A percentile compares a stretch with the other conserved stretches of the same genome.
phyloP scores from a whole-genome alignment of 2,888 invertebrate species.

The Dendrolimus houi region DNA sequence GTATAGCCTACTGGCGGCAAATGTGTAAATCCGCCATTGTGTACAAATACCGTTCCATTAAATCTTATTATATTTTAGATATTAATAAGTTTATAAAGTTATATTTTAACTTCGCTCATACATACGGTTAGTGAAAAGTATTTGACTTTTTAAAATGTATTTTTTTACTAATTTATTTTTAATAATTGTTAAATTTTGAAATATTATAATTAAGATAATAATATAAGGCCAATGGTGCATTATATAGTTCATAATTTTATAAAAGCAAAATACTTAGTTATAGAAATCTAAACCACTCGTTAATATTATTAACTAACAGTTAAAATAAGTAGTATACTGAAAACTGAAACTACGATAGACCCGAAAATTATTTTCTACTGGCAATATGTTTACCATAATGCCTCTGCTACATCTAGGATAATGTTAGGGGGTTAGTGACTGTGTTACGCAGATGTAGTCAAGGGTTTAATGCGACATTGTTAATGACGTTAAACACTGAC shows the following conservation, averaged over 20 bases:
- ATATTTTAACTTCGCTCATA: background rate
- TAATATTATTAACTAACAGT: background rate
- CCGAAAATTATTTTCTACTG: no score
- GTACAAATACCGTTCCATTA: no score
- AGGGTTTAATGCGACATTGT: no score
- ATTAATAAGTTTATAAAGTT: conserved; percentile 2
- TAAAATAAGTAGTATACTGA: background rate
- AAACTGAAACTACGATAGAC: background rate
- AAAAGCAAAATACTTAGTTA: no score
- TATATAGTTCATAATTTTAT: background rate
- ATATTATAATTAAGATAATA: background rate
- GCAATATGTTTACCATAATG: no score
- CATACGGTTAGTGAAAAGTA: background rate
- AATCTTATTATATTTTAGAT: background rate
- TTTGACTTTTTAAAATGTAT: background rate
- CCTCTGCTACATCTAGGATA: no score
- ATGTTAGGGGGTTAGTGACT: no score
- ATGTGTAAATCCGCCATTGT: no score
- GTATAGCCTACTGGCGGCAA: no score
- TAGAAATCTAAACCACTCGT: background rate
- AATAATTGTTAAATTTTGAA: conserved; percentile 4
- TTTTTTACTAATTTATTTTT: conserved; percentile 1
- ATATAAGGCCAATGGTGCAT: background rate
- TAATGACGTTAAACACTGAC: no score
- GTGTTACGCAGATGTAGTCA: no score